phyloP scores from a whole-genome alignment of 2,113 vertebrate genomes.

The Bubo blakistoni region DNA sequence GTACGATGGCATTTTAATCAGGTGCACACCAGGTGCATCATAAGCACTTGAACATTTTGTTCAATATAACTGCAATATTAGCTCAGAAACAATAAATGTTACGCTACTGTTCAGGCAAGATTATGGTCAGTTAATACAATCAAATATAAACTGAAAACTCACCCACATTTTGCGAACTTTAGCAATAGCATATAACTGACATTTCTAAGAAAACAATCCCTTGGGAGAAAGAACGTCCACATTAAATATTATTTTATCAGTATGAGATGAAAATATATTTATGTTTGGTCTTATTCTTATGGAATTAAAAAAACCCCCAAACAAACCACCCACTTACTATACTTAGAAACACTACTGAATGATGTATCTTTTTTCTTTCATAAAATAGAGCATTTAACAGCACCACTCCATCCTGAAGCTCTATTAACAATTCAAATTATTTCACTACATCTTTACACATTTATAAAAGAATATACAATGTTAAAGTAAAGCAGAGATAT shows the following conservation, averaged over 20 bases:
- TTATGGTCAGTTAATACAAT: neutral
- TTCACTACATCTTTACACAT: neutral
- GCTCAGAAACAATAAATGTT: neutral
- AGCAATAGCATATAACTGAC: neutral
- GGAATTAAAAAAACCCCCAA: neutral
- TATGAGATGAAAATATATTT: neutral
- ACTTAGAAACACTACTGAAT: neutral
- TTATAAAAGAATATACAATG: neutral
- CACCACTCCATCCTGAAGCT: constrained; percentile 31
- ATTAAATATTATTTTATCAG: neutral
- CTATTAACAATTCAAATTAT: neutral
- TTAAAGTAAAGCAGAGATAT: neutral
- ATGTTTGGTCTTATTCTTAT: neutral
- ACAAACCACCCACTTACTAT: neutral
- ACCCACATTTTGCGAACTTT: neutral
- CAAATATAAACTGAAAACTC: neutral
- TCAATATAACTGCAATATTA: neutral
- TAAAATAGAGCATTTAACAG: constrained; percentile 39
- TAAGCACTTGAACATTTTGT: neutral
- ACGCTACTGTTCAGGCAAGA: neutral
- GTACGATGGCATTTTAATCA: neutral
- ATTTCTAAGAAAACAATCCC: neutral
- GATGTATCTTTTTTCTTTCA: neutral
- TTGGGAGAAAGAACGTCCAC: neutral
- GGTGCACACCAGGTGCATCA: neutral